Evolutionary conservation across 2,888 invertebrate species (phyloP).

Genomic region (Toxonevra muliebris): DNA sequence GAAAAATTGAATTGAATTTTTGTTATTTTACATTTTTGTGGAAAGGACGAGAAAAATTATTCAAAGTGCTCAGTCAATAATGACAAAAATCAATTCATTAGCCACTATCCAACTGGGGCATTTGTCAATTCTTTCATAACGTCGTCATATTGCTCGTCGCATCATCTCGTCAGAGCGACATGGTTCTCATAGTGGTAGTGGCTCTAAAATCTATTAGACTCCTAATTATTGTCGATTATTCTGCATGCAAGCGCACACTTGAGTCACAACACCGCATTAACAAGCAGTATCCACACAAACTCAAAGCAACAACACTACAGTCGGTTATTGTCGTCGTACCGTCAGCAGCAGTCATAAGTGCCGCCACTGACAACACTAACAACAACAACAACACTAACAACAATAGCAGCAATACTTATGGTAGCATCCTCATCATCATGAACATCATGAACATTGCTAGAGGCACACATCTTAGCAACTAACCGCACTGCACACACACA

Average conservation of each 20-base stretch:
- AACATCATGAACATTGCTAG: not conserved
- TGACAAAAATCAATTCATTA: too few relatives aligned
- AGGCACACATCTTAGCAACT: slow-evolving; percentile 42
- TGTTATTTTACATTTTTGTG: too few relatives aligned
- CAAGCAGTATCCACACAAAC: not conserved
- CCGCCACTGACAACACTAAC: slow-evolving; percentile 36
- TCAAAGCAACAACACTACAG: slow-evolving; percentile 8
- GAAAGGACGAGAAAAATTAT: too few relatives aligned
- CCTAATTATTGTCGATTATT: slow-evolving; percentile 28
- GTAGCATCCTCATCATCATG: slow-evolving; percentile 19
- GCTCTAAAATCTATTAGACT: slow-evolving; percentile 23
- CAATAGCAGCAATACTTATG: slow-evolving; percentile 23
- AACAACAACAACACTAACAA: slow-evolving; percentile 17
- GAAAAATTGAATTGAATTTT: too few relatives aligned
- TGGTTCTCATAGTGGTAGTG: not conserved
- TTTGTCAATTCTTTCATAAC: not conserved
- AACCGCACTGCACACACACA: slow-evolving; percentile 17
- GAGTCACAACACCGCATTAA: slow-evolving; percentile 14
- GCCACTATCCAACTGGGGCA: too few relatives aligned
- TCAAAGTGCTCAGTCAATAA: too few relatives aligned
- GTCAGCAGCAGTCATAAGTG: slow-evolving; percentile 27
- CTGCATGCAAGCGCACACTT: slow-evolving; percentile 8
- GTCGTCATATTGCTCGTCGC: not conserved
- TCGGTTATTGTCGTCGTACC: slow-evolving; percentile 11
- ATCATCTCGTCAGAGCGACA: not conserved